A percentile compares a stretch with the other conserved stretches of the same genome.
phyloP scores from a whole-genome alignment of 2,888 invertebrate species.

The Cylloceria caligata region DNA sequence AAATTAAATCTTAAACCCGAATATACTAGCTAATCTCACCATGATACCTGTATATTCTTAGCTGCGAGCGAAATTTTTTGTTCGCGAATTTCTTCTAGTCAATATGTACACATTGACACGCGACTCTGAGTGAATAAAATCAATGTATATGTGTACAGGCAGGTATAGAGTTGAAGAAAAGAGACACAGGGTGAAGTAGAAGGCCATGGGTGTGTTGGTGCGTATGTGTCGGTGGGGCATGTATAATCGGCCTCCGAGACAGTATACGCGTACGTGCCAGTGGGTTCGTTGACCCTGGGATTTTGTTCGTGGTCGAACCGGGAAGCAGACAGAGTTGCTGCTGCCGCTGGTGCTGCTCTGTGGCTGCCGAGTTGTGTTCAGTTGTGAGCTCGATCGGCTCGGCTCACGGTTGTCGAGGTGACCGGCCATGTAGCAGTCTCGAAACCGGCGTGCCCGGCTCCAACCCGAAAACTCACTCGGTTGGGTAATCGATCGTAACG shows the following conservation, averaged over 20 bases:
- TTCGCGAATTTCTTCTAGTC: too few species aligned
- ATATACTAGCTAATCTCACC: conserved; percentile 3
- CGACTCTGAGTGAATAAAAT: not conserved
- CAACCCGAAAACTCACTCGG: conserved; percentile 72
- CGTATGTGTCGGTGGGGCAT: conserved; percentile 53
- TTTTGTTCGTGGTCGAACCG: conserved; percentile 80
- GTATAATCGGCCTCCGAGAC: conserved; percentile 49
- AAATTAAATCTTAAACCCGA: conserved; percentile 1
- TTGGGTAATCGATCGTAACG: conserved; percentile 80
- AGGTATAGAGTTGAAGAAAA: not conserved
- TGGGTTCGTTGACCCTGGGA: conserved; percentile 77
- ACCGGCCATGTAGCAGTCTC: conserved; percentile 46
- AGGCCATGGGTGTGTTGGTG: conserved; percentile 38
- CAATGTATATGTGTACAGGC: not conserved
- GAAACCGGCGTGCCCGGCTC: conserved; percentile 49
- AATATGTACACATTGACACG: not conserved
- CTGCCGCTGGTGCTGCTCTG: conserved; percentile 34
- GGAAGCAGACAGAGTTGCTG: conserved; percentile 64
- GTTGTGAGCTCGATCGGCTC: conserved; percentile 18
- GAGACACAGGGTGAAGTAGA: conserved; percentile 11
- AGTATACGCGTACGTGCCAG: conserved; percentile 56
- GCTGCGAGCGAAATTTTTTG: not conserved
- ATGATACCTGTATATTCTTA: conserved; percentile 14
- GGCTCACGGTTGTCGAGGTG: conserved; percentile 28
- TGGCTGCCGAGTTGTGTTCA: conserved; percentile 35